These are phyloP conservation scores for Zaprionus tsacasi DNA, from an alignment of 1,140 invertebrate species.

Conservation along the genomic window DNA sequence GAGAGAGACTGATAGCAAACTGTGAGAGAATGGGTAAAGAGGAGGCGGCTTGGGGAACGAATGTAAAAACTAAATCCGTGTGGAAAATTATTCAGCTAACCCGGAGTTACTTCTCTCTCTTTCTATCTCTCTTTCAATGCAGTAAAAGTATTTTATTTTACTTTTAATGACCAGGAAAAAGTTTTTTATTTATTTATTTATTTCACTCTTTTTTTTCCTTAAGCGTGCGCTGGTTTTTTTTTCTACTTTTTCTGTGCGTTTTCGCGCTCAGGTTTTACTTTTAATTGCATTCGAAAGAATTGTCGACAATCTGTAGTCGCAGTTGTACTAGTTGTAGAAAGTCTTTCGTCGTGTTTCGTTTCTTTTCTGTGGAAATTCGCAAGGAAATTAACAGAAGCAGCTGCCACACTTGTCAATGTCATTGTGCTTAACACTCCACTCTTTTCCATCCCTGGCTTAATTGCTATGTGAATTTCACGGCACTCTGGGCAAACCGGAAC, in stretches of 20 bases:
- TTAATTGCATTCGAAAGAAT: conserved; percentile 57
- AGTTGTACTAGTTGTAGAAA: conserved; percentile 58
- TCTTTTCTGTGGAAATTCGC: conserved; percentile 65
- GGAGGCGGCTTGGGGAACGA: neutral
- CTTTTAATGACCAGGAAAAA: conserved; percentile 66
- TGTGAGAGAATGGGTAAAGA: neutral
- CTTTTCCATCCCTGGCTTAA: conserved; percentile 32
- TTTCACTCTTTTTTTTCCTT: conserved; percentile 18
- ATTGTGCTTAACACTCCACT: conserved; percentile 48
- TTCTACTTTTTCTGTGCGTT: conserved; percentile 20
- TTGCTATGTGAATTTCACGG: conserved; percentile 60
- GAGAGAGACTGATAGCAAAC: neutral
- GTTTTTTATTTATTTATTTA: conserved; percentile 30
- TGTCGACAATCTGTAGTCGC: conserved; percentile 10
- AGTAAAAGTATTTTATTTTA: conserved; percentile 72
- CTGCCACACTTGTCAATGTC: conserved; percentile 56
- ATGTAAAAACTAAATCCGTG: conserved; percentile 35
- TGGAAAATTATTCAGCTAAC: conserved; percentile 39
- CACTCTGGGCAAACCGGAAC: conserved; percentile 60
- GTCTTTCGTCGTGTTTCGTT: conserved; percentile 69
- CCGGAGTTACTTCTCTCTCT: conserved; percentile 16
- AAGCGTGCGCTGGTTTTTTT: conserved; percentile 39
- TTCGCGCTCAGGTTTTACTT: conserved; percentile 37
- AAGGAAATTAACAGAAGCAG: conserved; percentile 42
- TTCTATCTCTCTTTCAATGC: conserved; percentile 2